Evolutionary conservation across 2,113 vertebrate genomes (phyloP).

Genomic region (Argyrosomus japonicus): DNA sequence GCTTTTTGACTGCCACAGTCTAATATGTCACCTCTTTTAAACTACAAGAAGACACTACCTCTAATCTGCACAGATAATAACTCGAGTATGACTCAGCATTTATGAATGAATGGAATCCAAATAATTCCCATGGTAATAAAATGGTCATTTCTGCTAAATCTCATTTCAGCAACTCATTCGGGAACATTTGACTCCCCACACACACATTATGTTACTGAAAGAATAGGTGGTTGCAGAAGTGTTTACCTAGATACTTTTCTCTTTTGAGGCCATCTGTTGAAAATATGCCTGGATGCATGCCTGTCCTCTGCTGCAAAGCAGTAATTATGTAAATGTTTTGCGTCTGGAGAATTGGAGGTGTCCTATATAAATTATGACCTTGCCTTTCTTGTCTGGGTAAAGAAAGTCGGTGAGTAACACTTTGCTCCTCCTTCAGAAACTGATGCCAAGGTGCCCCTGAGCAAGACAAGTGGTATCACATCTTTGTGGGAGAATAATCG

Average conservation of each 20-base stretch:
- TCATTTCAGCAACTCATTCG: background rate
- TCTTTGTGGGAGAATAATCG: background rate
- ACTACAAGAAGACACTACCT: background rate
- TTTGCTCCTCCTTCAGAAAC: background rate
- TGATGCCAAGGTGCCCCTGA: background rate
- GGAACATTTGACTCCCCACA: background rate
- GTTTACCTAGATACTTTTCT: background rate
- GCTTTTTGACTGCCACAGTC: background rate
- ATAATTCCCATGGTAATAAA: background rate
- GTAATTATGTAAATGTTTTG: background rate
- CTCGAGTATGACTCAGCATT: background rate
- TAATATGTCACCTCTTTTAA: background rate
- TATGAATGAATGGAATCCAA: background rate
- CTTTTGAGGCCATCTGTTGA: background rate
- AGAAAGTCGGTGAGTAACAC: background rate
- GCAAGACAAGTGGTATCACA: background rate
- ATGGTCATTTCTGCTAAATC: background rate
- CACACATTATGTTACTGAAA: background rate
- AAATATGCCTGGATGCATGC: background rate
- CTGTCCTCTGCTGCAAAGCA: background rate
- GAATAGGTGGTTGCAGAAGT: background rate
- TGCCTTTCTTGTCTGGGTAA: constrained; percentile 1
- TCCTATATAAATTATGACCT: background rate
- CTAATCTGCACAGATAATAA: constrained; percentile 40
- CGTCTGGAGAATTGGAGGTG: background rate